Evolutionary conservation across 2,113 vertebrate genomes (phyloP).

Genomic region (Peucedramus taeniatus): DNA sequence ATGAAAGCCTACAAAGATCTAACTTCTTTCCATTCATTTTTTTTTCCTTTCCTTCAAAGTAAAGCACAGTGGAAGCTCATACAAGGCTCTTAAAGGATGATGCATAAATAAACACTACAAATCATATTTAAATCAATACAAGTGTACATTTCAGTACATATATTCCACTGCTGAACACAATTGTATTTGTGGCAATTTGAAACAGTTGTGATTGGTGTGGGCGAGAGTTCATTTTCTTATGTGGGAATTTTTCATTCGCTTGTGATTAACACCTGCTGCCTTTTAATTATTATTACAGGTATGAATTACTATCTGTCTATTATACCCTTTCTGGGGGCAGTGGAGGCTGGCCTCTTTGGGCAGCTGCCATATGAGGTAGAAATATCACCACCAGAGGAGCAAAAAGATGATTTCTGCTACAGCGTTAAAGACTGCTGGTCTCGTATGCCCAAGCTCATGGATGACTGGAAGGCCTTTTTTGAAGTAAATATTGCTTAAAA

Average conservation of each 20-base stretch:
- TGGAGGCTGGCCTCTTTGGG: conserved; percentile 70
- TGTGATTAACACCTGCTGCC: neutral
- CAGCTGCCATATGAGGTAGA: conserved; percentile 46
- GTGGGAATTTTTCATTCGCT: neutral
- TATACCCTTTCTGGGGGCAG: conserved; percentile 73
- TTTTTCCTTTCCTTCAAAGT: neutral
- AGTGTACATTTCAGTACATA: neutral
- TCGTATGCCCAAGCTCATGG: conserved; percentile 41
- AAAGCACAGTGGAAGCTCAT: neutral
- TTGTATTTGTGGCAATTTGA: fast-evolving
- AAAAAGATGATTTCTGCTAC: conserved; percentile 60
- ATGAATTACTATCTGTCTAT: conserved; percentile 72
- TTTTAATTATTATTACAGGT: conserved; percentile 44
- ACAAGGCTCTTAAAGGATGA: neutral
- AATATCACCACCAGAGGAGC: conserved; percentile 53
- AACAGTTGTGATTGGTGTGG: neutral
- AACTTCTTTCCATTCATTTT: neutral
- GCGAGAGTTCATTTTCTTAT: neutral
- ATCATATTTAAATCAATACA: neutral
- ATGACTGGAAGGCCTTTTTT: conserved; percentile 70
- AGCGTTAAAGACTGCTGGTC: conserved; percentile 46
- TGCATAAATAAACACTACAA: neutral
- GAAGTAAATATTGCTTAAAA: conserved; percentile 42
- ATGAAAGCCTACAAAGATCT: neutral
- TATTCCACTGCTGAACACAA: neutral